Percentiles rank a stretch among this genome's conserved stretches.
Conservation (phyloP, 1,140 invertebrate species). For the Drosophila simulans region DNA sequence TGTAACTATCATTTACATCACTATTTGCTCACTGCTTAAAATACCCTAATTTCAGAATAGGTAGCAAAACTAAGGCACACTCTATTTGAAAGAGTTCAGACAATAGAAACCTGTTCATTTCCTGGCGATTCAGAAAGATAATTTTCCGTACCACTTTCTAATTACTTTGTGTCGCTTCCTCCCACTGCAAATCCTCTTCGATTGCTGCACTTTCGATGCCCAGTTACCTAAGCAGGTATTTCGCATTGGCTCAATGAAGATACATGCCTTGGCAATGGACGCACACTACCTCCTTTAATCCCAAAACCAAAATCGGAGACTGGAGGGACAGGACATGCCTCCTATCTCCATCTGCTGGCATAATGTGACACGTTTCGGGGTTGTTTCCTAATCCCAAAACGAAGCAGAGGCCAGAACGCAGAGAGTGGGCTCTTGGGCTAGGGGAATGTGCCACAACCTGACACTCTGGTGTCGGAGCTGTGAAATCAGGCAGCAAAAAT, state of each 20-base stretch:
- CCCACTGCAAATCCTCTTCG: constrained; percentile 22
- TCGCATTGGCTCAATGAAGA: constrained; percentile 53
- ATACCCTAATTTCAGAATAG: neutral
- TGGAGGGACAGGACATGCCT: constrained; percentile 34
- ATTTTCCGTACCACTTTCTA: constrained; percentile 38
- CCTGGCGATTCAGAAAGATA: constrained; percentile 13
- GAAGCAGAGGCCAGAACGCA: constrained; percentile 47
- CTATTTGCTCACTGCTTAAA: neutral
- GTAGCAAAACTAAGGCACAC: constrained; percentile 1
- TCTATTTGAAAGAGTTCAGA: neutral
- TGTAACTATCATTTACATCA: no score
- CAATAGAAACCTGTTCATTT: constrained; percentile 25
- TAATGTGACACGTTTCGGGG: constrained; percentile 79
- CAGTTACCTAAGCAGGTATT: constrained; percentile 61
- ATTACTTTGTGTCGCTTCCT: constrained; percentile 32
- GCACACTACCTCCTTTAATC: constrained; percentile 33
- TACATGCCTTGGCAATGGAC: constrained; percentile 21
- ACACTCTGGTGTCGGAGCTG: constrained; percentile 52
- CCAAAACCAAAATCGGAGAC: constrained; percentile 29
- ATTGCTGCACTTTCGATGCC: constrained; percentile 36
- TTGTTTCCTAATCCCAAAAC: constrained; percentile 77
- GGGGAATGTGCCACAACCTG: constrained; percentile 50
- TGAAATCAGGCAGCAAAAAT: constrained; percentile 81
- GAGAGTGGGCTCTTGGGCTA: neutral
- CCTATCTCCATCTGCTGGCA: constrained; percentile 44